A percentile compares a stretch with the other conserved stretches of the same genome.
These are phyloP conservation scores for Ischnus inquisitorius DNA, from an alignment of 2,888 invertebrate genomes.

Conservation along the genomic window DNA sequence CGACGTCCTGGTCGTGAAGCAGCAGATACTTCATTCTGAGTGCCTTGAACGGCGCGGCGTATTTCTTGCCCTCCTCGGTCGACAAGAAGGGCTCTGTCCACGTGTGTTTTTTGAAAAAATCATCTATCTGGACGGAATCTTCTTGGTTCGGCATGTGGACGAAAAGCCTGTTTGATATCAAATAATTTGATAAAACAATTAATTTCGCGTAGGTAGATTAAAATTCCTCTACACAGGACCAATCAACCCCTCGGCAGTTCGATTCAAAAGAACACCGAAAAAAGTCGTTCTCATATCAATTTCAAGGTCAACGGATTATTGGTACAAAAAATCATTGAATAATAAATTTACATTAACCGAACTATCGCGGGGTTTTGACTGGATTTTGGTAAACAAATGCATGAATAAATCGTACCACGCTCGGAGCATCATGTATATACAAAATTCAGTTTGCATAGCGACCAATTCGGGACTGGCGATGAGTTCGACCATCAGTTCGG, in stretches of 20 bases:
- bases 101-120: slow-evolving; percentile 80
- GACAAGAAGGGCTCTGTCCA: slow-evolving; percentile 87
- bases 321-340: too few relatives aligned
- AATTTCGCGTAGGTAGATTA: neutral
- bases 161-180: slow-evolving; percentile 76
- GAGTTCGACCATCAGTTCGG: slow-evolving; percentile 89
- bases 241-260: too few relatives aligned
- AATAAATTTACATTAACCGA: too few relatives aligned
- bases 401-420: slow-evolving; percentile 87
- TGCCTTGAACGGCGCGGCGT: slow-evolving; percentile 88
- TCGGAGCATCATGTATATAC: slow-evolving; percentile 90
- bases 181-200: neutral
- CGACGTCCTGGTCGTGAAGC: slow-evolving; percentile 90
- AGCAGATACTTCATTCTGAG: slow-evolving; percentile 90
- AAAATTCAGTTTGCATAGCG: slow-evolving; percentile 93
- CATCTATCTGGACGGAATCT: slow-evolving; percentile 79
- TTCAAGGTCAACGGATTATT: too few relatives aligned
- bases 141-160: slow-evolving; percentile 78
- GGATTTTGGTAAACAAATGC: neutral
- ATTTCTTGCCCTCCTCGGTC: slow-evolving; percentile 88
- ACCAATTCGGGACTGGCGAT: slow-evolving; percentile 89
- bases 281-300: too few relatives aligned
- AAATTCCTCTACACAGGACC: too few relatives aligned
- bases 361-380: neutral
- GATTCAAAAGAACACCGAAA: too few relatives aligned